Conservation (phyloP, 2,888 invertebrate genomes). For the Amorpha juglandis region DNA sequence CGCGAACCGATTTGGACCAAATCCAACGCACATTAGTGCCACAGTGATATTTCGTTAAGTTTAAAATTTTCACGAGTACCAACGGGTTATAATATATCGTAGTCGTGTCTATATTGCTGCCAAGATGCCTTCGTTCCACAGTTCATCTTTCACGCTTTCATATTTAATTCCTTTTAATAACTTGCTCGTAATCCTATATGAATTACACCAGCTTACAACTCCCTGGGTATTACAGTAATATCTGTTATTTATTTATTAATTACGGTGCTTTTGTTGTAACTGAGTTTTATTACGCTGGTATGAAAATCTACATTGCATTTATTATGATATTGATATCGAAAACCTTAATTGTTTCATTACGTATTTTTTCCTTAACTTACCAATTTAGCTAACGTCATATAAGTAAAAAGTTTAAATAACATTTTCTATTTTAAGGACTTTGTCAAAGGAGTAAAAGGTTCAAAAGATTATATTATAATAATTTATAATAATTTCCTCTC, state of each 20-base stretch:
- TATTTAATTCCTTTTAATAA: slow-evolving; percentile 30
- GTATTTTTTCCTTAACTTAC: no score
- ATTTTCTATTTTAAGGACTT: no score
- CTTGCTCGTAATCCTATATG: not conserved
- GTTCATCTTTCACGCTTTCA: slow-evolving; percentile 34
- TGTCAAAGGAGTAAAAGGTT: no score
- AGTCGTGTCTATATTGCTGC: slow-evolving; percentile 33
- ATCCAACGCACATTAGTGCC: slow-evolving; percentile 67
- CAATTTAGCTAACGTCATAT: no score
- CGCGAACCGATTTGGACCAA: slow-evolving; percentile 58
- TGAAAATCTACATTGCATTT: not conserved
- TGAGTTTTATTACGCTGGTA: not conserved
- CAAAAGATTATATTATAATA: no score
- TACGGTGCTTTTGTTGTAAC: no score
- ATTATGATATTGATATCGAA: not conserved
- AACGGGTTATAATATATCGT: slow-evolving; percentile 50
- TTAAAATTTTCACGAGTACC: slow-evolving; percentile 58
- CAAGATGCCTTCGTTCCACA: slow-evolving; percentile 37
- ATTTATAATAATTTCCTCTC: no score
- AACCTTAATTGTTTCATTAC: no score
- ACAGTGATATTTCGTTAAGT: slow-evolving; percentile 65
- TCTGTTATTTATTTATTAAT: slow-evolving; percentile 3
- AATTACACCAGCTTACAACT: slow-evolving; percentile 2
- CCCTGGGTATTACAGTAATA: not conserved
- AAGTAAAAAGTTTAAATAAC: no score